Evolutionary conservation across 2,113 vertebrate species (phyloP).

Genomic region (Colistium nudipinnis): DNA sequence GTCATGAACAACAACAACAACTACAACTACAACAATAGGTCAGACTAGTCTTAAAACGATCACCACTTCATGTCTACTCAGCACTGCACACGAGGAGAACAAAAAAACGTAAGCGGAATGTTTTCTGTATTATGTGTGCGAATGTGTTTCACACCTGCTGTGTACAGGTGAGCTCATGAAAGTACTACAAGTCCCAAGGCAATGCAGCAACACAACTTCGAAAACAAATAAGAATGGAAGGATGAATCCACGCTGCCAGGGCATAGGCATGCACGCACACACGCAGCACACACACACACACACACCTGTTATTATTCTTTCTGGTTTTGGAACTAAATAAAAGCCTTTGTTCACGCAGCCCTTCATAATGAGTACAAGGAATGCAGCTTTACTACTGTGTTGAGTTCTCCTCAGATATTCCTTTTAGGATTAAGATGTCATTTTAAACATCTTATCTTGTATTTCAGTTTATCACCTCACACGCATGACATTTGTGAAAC

Average conservation of each 20-base stretch:
- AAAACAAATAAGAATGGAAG: slow-evolving; percentile 1
- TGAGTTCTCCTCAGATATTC: not conserved
- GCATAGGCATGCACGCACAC: not conserved
- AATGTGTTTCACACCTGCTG: not conserved
- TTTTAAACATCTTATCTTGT: no score
- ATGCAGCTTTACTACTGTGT: not conserved
- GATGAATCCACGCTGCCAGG: slow-evolving; percentile 29
- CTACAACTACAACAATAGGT: no score
- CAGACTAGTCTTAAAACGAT: slow-evolving; percentile 20
- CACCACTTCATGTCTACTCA: not conserved
- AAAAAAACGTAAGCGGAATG: not conserved
- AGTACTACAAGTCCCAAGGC: not conserved
- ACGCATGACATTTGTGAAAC: not conserved
- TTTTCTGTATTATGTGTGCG: slow-evolving; percentile 2
- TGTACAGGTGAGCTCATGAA: slow-evolving; percentile 11
- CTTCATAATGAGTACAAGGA: not conserved
- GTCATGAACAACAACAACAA: no score
- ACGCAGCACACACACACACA: not conserved
- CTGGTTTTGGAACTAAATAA: not conserved
- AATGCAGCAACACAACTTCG: not conserved
- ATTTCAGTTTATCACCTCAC: no score
- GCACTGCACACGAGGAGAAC: not conserved
- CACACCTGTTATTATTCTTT: not conserved
- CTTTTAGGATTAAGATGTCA: not conserved
- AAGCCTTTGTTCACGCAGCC: not conserved